Base-by-base conservation (phyloP, 1,140 invertebrate species). In the Ephestia elutella region DNA sequence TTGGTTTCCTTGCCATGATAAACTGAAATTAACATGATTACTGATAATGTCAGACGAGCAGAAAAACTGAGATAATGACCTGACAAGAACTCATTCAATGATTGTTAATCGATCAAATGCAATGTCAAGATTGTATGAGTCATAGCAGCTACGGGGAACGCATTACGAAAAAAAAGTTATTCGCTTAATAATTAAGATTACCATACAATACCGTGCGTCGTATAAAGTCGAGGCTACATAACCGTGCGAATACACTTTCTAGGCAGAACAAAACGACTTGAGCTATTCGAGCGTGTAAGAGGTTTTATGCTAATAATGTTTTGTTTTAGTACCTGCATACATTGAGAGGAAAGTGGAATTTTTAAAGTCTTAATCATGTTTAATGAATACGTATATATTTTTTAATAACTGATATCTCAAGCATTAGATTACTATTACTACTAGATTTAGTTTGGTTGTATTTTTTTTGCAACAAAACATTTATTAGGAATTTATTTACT, bases 1-100 rank as follows among this genome's bases (percentile, higher is more conserved):
- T 32, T 5, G 19, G 25, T 63, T 67, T 71, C 61, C 63, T 73
- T 71, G 71, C 71, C 71, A 71, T 17, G 51, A 25, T n/a, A 53
- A 53, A 53, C 3, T 5, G 8, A 44, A 44, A 15, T 44, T 44
- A 44, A 44, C 11, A 21, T 50, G 19, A 53, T 25, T 11, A 53
- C 19, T 25, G n/a, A 8, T 11, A 25, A 25, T 53, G 13, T 25
- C 10, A n/a, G 1, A 25, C 20, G 20, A 53, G 18, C 9, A 18
- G 19, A 60, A 65, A 53, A 58, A 65, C 17, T 57, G 30, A 65
- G 20, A 63, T 61, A 63, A 63, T 67, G 59, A 60, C 30, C 54
- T 44, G 63, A 53, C 20, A 66, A 62, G 56, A 66, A 66, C 49
- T 20, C 54, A 57, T 62, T 66, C 60, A 57, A 66, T 60, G 60